Evolutionary conservation across 2,888 invertebrate species (phyloP).

Genomic region (Tenthredo mesomela): DNA sequence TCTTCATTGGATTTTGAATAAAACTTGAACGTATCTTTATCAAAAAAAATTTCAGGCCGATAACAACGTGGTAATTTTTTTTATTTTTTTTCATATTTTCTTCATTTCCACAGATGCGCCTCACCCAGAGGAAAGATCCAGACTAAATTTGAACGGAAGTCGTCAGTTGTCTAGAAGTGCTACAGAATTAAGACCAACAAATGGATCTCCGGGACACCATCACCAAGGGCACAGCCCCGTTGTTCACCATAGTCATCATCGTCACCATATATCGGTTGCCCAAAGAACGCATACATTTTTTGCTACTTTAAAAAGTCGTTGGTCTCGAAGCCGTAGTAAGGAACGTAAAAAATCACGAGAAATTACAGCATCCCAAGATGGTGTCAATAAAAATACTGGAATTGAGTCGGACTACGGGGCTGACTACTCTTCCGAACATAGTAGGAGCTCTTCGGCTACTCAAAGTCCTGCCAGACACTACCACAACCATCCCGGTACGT

Average conservation of each 20-base stretch:
- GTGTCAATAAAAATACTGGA: slow-evolving; percentile 80
- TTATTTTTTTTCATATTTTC: slow-evolving; percentile 39
- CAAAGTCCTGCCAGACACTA: slow-evolving; percentile 88
- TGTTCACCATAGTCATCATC: slow-evolving; percentile 73
- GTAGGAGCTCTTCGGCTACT: slow-evolving; percentile 85
- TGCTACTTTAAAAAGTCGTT: slow-evolving; percentile 89
- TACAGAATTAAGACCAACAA: slow-evolving; percentile 87
- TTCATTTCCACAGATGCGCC: slow-evolving; percentile 1
- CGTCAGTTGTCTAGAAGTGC: slow-evolving; percentile 91
- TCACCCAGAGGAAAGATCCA: slow-evolving; percentile 61
- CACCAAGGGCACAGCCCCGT: slow-evolving; percentile 59
- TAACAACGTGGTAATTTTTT: neutral
- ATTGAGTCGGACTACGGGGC: slow-evolving; percentile 85
- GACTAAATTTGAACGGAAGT: slow-evolving; percentile 75
- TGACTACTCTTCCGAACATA: slow-evolving; percentile 89
- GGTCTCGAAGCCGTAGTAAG: slow-evolving; percentile 87
- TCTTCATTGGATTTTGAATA: too few species aligned
- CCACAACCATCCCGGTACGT: slow-evolving; percentile 80
- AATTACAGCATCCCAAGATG: slow-evolving; percentile 81
- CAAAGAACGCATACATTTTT: slow-evolving; percentile 92
- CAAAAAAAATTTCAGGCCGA: neutral
- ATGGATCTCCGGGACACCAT: slow-evolving; percentile 77
- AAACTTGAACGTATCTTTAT: neutral
- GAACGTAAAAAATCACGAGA: slow-evolving; percentile 84
- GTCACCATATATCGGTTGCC: slow-evolving; percentile 85